Evolutionary conservation across 2,888 invertebrate genomes (phyloP).

Genomic region (Lypha dubia): DNA sequence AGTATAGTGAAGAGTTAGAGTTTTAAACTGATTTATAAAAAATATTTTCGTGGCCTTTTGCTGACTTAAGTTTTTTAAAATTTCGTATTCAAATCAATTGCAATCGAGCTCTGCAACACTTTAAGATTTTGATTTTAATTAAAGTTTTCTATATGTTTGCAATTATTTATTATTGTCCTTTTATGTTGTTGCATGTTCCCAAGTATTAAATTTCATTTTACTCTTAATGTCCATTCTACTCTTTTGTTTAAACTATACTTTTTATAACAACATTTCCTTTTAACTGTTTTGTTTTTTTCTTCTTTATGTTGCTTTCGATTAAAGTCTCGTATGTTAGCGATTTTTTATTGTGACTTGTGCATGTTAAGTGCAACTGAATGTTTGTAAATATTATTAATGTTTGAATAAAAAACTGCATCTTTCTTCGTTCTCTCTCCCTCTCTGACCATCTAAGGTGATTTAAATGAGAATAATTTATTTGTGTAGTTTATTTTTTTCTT

Average conservation of each 20-base stretch:
- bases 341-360: conserved; percentile 20
- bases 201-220: background rate
- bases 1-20: no score
- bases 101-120: no score
- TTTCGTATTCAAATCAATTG: no score
- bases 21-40: no score
- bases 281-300: background rate
- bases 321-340: conserved; percentile 2
- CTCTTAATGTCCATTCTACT: conserved; percentile 9
- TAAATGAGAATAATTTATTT: background rate
- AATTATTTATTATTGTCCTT: background rate
- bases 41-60: no score
- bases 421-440: no score
- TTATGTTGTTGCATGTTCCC: background rate
- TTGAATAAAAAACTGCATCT: background rate
- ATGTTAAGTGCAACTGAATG: background rate
- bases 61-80: no score
- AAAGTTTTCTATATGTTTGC: background rate
- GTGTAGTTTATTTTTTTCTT: no score
- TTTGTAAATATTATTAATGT: conserved; percentile 1
- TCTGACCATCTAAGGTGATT: background rate
- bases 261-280: conserved; percentile 12
- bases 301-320: background rate
- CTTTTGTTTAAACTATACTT: conserved; percentile 4
- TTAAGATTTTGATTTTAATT: background rate